phyloP scores from a whole-genome alignment of 2,797 vertebrate species.

The Poeciliopsis turneri region DNA sequence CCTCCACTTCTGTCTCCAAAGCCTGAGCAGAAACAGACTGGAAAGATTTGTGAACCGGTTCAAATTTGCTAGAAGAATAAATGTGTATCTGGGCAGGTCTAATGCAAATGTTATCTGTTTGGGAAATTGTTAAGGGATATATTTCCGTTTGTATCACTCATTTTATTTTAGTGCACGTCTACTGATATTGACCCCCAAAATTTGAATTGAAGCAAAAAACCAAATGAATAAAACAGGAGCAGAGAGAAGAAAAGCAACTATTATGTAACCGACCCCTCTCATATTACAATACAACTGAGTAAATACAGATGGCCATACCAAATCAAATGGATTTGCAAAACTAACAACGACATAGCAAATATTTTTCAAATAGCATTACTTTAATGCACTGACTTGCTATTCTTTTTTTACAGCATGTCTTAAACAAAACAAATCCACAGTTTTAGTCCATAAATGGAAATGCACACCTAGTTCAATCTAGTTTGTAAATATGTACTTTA shows the following conservation, averaged over 20 bases:
- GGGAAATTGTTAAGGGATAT: neutral
- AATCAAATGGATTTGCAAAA: neutral
- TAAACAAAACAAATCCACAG: neutral
- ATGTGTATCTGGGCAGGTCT: neutral
- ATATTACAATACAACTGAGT: constrained; percentile 1
- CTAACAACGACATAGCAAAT: neutral
- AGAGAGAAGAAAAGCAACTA: neutral
- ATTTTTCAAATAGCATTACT: neutral
- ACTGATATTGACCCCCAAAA: neutral
- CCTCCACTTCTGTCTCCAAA: constrained; percentile 54
- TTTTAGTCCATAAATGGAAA: neutral
- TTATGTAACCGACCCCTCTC: neutral
- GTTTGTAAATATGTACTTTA: neutral
- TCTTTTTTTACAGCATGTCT: neutral
- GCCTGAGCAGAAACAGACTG: constrained; percentile 38
- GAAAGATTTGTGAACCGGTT: neutral
- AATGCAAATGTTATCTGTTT: neutral
- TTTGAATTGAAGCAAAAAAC: neutral
- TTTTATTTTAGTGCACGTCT: neutral
- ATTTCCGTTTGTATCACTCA: neutral
- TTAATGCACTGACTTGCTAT: neutral
- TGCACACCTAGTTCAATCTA: neutral
- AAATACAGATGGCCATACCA: constrained; percentile 4
- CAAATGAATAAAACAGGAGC: neutral
- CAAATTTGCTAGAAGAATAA: neutral